Conservation (phyloP, 2,797 vertebrate genomes). For the Chaenodraco wilsoni region DNA sequence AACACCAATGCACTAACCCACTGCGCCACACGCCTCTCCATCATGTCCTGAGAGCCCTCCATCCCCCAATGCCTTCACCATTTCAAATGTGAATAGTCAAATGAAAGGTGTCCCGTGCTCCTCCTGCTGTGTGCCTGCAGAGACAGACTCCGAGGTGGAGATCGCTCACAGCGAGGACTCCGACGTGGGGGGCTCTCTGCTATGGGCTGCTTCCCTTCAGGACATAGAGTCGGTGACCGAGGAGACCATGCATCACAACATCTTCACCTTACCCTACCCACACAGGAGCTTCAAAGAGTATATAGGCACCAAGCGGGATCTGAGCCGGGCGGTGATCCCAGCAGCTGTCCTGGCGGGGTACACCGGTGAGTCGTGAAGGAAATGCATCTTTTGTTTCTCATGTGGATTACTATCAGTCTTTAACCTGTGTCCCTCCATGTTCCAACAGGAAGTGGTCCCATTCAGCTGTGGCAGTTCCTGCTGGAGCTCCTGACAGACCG, state of each 20-base stretch:
- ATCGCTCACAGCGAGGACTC: conserved; percentile 31
- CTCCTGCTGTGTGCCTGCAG: conserved; percentile 20
- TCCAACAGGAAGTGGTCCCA: conserved; percentile 76
- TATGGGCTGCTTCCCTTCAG: conserved; percentile 44
- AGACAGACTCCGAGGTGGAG: conserved; percentile 54
- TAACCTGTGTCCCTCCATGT: neutral
- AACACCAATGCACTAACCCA: no score
- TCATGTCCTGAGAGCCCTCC: neutral
- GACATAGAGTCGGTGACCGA: conserved; percentile 33
- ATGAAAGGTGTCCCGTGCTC: neutral
- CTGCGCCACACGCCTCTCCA: no score
- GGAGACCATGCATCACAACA: conserved; percentile 27
- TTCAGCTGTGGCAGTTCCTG: conserved; percentile 84
- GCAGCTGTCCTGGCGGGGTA: conserved; percentile 76
- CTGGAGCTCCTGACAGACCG: conserved; percentile 82
- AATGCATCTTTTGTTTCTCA: neutral
- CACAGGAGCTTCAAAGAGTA: conserved; percentile 76
- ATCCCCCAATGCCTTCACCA: neutral
- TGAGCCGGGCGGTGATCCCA: conserved; percentile 69
- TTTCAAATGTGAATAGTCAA: no score
- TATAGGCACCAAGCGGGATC: conserved; percentile 45
- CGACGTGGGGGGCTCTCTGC: conserved; percentile 31
- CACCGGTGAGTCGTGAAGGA: conserved; percentile 62
- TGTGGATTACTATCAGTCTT: neutral
- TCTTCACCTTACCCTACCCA: conserved; percentile 53